Evolutionary conservation across 1,140 invertebrate genomes (phyloP).

Genomic region (Ooceraea biroi): DNA sequence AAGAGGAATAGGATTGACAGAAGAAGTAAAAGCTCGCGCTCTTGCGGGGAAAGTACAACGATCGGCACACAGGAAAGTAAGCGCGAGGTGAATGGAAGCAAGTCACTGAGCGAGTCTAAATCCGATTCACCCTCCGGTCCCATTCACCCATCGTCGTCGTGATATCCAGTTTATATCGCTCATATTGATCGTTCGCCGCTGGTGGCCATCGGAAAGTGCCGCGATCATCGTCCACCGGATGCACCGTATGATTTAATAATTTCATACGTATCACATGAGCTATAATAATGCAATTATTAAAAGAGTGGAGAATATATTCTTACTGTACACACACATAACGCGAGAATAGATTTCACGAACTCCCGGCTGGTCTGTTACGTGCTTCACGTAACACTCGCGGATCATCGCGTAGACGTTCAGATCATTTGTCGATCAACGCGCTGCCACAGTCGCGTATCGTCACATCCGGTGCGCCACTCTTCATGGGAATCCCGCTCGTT

Average conservation of each 20-base stretch:
- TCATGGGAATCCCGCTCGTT: slow-evolving; percentile 35
- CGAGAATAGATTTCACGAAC: no score
- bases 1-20: not conserved
- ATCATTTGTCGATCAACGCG: slow-evolving; percentile 17
- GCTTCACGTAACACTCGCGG: not conserved
- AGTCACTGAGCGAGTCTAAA: slow-evolving; percentile 8
- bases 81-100: slow-evolving; percentile 24
- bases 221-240: not conserved
- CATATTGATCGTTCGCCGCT: not conserved
- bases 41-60: slow-evolving; percentile 24
- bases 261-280: no score
- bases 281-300: slow-evolving; percentile 1
- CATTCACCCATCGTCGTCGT: slow-evolving; percentile 2
- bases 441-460: slow-evolving; percentile 21
- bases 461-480: slow-evolving; percentile 41
- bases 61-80: slow-evolving; percentile 26
- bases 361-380: no score
- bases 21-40: slow-evolving; percentile 35
- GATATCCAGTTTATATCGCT: not conserved
- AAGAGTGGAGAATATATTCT: no score
- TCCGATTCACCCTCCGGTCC: slow-evolving; percentile 18
- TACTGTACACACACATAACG: no score
- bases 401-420: not conserved
- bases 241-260: not conserved
- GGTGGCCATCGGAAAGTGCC: not conserved